Conservation (phyloP, 2,797 vertebrate species). For the Philypnodon macrostomus region DNA sequence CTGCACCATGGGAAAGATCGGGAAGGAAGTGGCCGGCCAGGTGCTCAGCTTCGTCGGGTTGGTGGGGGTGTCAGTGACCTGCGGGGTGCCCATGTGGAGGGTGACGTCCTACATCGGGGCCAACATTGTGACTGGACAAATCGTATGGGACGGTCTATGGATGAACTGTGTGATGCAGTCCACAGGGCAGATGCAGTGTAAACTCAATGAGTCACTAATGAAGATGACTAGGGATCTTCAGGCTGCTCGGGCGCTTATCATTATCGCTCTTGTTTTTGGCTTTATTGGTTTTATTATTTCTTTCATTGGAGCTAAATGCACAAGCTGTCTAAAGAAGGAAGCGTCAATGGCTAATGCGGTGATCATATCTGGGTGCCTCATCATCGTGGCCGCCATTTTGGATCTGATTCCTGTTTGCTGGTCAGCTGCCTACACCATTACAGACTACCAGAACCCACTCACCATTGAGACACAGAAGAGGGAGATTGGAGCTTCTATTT, state of each 20-base stretch:
- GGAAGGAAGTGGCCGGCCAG: slow-evolving; percentile 72
- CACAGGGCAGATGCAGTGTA: slow-evolving; percentile 83
- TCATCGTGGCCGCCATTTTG: slow-evolving; percentile 58
- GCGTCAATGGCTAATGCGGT: slow-evolving; percentile 64
- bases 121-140: slow-evolving; percentile 79
- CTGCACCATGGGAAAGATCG: slow-evolving; percentile 71
- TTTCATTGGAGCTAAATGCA: slow-evolving; percentile 75
- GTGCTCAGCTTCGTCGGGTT: slow-evolving; percentile 69
- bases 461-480: slow-evolving; percentile 53
- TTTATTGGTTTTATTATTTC: slow-evolving; percentile 71
- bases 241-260: slow-evolving; percentile 67
- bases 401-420: slow-evolving; percentile 67
- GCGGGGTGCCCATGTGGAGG: slow-evolving; percentile 79
- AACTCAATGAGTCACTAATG: slow-evolving; percentile 67
- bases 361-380: slow-evolving; percentile 67
- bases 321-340: slow-evolving; percentile 66
- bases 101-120: slow-evolving; percentile 74
- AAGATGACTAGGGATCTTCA: slow-evolving; percentile 68
- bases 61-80: slow-evolving; percentile 59
- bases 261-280: slow-evolving; percentile 71
- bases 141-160: slow-evolving; percentile 82
- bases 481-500: slow-evolving; percentile 68
- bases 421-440: slow-evolving; percentile 66
- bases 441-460: slow-evolving; percentile 55
- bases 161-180: slow-evolving; percentile 82